Conservation (phyloP, 92 coral and sea anemone genomes). For the Epizoanthus stellaris region DNA sequence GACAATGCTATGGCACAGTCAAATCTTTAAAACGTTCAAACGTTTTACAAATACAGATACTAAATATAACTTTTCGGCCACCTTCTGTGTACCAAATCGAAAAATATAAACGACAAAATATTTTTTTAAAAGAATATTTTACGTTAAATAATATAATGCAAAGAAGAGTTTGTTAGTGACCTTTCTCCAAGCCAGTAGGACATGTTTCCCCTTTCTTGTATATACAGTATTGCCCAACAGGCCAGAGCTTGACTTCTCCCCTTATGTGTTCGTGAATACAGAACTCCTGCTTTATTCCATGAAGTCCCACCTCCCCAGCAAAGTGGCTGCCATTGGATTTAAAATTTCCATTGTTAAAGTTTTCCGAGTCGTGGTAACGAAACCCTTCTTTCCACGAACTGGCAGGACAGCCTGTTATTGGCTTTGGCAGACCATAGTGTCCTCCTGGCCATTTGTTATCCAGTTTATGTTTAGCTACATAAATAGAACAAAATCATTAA, state of each 20-base stretch:
- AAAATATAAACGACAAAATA: not conserved
- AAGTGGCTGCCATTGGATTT: constrained; percentile 71
- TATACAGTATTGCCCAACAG: constrained; percentile 80
- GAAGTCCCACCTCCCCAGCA: constrained; percentile 72
- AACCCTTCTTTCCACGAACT: constrained; percentile 83
- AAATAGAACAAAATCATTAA: no score
- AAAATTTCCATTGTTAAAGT: constrained; percentile 65
- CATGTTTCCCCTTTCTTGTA: constrained; percentile 73
- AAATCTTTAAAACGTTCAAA: no score
- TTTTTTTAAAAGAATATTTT: no score
- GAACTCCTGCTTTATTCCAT: constrained; percentile 85
- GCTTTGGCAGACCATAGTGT: constrained; percentile 82
- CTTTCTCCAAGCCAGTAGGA: constrained; percentile 76
- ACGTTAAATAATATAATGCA: not conserved
- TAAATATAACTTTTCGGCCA: no score
- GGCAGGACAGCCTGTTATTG: constrained; percentile 75
- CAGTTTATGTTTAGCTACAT: constrained; percentile 32
- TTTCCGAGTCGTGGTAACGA: constrained; percentile 90
- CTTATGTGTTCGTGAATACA: constrained; percentile 57
- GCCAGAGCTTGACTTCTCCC: constrained; percentile 63
- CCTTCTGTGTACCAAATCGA: not conserved
- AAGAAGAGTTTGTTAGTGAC: constrained; percentile 18
- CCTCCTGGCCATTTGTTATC: constrained; percentile 81
- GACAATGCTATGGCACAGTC: no score
- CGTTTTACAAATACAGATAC: no score